Evolutionary conservation across 2,888 invertebrate genomes (phyloP).

Genomic region (Dexiosoma caninum): DNA sequence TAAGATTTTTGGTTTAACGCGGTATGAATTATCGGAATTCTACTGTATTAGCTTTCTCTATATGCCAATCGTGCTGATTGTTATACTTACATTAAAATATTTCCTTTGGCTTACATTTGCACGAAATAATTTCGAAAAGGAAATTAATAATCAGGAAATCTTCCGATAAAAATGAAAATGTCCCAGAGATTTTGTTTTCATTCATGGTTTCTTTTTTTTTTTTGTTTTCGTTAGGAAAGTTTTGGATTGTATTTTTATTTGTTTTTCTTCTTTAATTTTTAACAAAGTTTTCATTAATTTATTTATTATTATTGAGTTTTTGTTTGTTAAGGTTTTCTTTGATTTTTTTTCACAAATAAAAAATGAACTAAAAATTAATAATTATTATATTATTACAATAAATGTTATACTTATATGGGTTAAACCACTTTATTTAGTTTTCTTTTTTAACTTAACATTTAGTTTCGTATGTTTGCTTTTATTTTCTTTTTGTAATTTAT

Average conservation of each 20-base stretch:
- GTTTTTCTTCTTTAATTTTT: slow-evolving; percentile 46
- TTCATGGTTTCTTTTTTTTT: slow-evolving; percentile 43
- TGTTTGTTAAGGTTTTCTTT: slow-evolving; percentile 56
- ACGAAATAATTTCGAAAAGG: background rate
- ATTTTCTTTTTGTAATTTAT: slow-evolving; percentile 28
- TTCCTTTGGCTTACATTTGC: background rate
- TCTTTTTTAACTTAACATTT: slow-evolving; percentile 49
- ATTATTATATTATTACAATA: slow-evolving; percentile 50
- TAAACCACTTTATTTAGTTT: slow-evolving; percentile 57
- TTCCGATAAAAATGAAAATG: slow-evolving; percentile 41
- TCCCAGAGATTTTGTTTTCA: slow-evolving; percentile 30
- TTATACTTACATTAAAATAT: background rate
- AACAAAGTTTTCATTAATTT: slow-evolving; percentile 45
- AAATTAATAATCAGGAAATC: background rate
- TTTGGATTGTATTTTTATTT: slow-evolving; percentile 63
- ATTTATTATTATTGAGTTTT: slow-evolving; percentile 52
- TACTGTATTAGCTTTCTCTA: no score
- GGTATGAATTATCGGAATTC: no score
- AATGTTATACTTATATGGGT: slow-evolving; percentile 57
- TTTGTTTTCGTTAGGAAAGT: slow-evolving; percentile 59
- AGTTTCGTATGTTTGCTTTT: slow-evolving; percentile 55
- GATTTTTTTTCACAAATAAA: slow-evolving; percentile 61
- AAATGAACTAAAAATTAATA: slow-evolving; percentile 47
- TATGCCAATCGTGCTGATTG: background rate
- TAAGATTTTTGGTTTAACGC: no score